These are phyloP conservation scores for Apeira syringaria DNA, from an alignment of 2,888 invertebrate species.

Conservation along the genomic window DNA sequence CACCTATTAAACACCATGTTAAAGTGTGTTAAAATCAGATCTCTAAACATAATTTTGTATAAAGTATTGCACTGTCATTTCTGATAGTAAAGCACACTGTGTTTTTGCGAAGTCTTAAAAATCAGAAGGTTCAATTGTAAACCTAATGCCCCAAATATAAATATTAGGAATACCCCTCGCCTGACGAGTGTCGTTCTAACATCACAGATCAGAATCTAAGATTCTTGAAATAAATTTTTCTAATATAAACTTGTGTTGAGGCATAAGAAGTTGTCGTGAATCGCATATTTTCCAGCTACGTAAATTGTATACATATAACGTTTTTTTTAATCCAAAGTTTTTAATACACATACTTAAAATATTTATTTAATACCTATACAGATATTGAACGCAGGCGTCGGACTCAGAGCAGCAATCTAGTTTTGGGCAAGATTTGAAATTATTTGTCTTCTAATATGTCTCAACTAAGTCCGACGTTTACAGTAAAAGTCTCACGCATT, in stretches of 20 bases:
- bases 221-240: constrained; percentile 28
- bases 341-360: constrained; percentile 22
- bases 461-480: constrained; percentile 3
- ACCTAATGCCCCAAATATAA: constrained; percentile 18
- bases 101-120: background rate
- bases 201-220: constrained; percentile 36
- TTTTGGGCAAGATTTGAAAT: too few species aligned
- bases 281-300: constrained; percentile 9
- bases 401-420: constrained; percentile 2
- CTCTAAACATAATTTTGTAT: background rate
- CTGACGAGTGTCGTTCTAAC: constrained; percentile 16
- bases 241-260: constrained; percentile 7
- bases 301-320: constrained; percentile 17
- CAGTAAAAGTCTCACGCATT: background rate
- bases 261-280: constrained; percentile 4
- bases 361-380: constrained; percentile 1
- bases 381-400: background rate
- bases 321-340: constrained; percentile 9
- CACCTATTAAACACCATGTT: background rate
- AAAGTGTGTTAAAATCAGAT: background rate
- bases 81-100: too few species aligned
- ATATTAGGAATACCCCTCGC: constrained; percentile 15
- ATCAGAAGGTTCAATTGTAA: background rate
- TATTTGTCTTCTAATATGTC: background rate
- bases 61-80: background rate